Conservation (phyloP, 2,113 vertebrate genomes). For the Rhombomys opimus region DNA sequence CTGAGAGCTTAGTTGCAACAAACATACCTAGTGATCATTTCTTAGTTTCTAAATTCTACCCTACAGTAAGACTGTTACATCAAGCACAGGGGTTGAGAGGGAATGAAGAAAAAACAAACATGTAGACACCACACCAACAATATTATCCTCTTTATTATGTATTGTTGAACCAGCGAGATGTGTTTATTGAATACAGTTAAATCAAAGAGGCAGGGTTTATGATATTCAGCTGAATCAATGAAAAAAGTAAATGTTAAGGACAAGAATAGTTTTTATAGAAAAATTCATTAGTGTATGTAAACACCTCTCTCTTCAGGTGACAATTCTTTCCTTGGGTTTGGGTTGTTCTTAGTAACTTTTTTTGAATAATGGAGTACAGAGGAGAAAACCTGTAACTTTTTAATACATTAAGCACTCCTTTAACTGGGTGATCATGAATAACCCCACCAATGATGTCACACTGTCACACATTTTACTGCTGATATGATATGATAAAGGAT, state of each 20-base stretch:
- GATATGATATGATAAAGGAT: background rate
- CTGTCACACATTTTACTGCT: background rate
- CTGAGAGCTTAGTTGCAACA: too few species aligned
- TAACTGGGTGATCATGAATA: background rate
- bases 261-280: background rate
- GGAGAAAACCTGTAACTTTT: background rate
- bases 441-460: background rate
- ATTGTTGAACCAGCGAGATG: background rate
- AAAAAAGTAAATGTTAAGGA: background rate
- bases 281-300: background rate
- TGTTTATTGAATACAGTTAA: background rate
- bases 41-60: background rate
- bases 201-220: background rate
- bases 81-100: background rate
- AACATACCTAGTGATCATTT: background rate
- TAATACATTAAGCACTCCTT: background rate
- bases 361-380: background rate
- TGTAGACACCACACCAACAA: background rate
- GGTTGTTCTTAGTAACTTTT: background rate
- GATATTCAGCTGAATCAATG: background rate
- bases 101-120: background rate
- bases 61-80: background rate
- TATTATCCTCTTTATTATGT: background rate
- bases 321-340: background rate
- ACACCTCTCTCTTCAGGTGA: background rate